Evolutionary conservation across 2,888 invertebrate species (phyloP), one percentile per base, ranked within the genome.

Genomic region (Omphaloscelis lunosa): DNA sequence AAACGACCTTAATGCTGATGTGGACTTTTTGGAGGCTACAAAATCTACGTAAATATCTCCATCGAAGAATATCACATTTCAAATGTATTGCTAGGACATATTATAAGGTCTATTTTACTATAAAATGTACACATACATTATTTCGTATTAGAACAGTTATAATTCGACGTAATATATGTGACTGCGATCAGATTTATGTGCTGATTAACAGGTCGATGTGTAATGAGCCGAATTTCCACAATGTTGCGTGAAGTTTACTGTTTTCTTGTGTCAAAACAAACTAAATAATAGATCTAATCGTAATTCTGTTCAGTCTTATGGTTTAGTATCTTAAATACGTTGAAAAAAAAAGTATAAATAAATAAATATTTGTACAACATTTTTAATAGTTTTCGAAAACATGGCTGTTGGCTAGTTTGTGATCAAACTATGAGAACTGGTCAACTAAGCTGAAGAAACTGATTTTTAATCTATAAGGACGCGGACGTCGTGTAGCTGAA

Each of bases 121-220:
- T 61, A 63, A 62, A 58, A 48, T n/a, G n/a, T n/a, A n/a, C 58
- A 7, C 1, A 39, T 11, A 53, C 63, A 27, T 48, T 72, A 75
- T 87, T 79, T 78, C 68, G 17, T 72, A 58, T 23, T 68, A 70
- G 34, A 74, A 77, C 39, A 81, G 83, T 88, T 85, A 85, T 88
- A 87, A 88, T 84, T 87, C 86, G 84, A 80, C 65, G 77, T 88
- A 77, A 89, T 78, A 85, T 85, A 88, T 85, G 86, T 87, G 84
- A 84, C 87, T 80, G 81, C 74, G 72, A 74, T 82, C 63, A 86
- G 85, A 89, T 91, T 91, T 90, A 91, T 89, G 86, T 83, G 85
- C 68, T 85, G 82, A 87, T 91, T 89, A 91, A 88, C 80, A 79
- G 82, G 85, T 83, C 77, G 85, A 86, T 82, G 83, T 76, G 84